Conservation (phyloP, 2,113 vertebrate species). For the Proterorhinus semilunaris region DNA sequence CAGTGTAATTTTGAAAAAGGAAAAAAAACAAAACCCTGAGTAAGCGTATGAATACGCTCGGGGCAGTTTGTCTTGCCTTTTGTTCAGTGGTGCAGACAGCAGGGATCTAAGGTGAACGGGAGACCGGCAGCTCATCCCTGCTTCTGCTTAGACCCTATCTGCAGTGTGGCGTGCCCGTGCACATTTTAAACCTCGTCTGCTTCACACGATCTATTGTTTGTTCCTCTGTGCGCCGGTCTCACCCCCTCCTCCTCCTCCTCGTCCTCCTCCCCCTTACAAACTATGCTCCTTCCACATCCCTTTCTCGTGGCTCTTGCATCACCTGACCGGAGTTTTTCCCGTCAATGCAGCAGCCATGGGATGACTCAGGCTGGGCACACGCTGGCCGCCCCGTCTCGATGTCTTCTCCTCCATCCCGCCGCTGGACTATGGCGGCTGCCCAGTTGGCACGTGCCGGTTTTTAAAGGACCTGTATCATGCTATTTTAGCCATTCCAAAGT, state of each 20-base stretch:
- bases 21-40: too few species aligned
- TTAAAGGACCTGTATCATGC: too few species aligned
- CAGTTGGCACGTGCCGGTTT: constrained; percentile 39
- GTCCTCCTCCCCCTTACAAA: not conserved
- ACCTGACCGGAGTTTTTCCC: constrained; percentile 72
- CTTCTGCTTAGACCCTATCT: constrained; percentile 64
- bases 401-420: constrained; percentile 4
- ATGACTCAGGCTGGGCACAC: constrained; percentile 74
- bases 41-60: constrained; percentile 34
- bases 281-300: constrained; percentile 35
- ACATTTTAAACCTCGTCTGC: constrained; percentile 76
- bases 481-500: too few species aligned
- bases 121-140: constrained; percentile 58
- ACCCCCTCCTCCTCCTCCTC: not conserved
- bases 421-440: constrained; percentile 40
- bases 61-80: constrained; percentile 40
- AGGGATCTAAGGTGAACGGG: constrained; percentile 41
- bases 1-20: too few species aligned
- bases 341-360: constrained; percentile 72
- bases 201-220: constrained; percentile 49
- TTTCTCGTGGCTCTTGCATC: constrained; percentile 64
- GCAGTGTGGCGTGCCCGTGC: constrained; percentile 80
- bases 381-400: constrained; percentile 40
- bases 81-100: constrained; percentile 27
- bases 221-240: constrained; percentile 15